Evolutionary conservation across 1,140 invertebrate genomes (phyloP), one percentile per base, ranked within the genome.

Genomic region (Drosophila mauritiana): DNA sequence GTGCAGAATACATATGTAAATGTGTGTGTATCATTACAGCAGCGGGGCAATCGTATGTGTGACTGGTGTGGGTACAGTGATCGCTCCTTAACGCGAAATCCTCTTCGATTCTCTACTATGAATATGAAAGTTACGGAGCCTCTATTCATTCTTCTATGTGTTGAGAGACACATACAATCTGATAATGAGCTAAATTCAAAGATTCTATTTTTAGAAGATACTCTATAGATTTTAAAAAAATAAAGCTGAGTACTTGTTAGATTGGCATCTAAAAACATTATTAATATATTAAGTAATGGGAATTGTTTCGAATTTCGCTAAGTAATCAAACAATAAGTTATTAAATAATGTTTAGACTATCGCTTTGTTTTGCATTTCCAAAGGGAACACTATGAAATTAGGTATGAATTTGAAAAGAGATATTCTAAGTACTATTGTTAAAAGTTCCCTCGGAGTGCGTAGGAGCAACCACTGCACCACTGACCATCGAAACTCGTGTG

Each of bases 1-100:
- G 61, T 68, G 61, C 46, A 65, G 36, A 37, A 37, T 10, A 17
- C 17, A 17, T 17, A 61, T 3, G 27, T 27, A 27, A 7, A 31
- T 31, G 8, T 31, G 27, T 31, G 8, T 13, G 52, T 52, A 20
- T 62, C 15, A 45, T 51, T 25, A 36, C 45, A 20, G 45, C 27
- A 36, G 15, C 34, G 37, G 4, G 53, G 22, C 4, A 42, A n/a
- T 10, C 10, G 43, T 31, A 12, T 25, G 17, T 6, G 17, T 25
- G 17, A 10, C 2, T 20, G 4, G 40, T 17, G 39, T 22, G 56
- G 11, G 3, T 45, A 39, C 48, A 42, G 52, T 62, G 59, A 6
- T 57, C 13, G 11, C 59, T 43, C 13, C 3, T 25, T 45, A 17
- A 17, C 1, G 4, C 1, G n/a, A n/a, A 42, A 7, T 15, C 5